These are phyloP conservation scores for Oreochromis niloticus DNA, from an alignment of 2,113 vertebrate species.

Conservation along the genomic window DNA sequence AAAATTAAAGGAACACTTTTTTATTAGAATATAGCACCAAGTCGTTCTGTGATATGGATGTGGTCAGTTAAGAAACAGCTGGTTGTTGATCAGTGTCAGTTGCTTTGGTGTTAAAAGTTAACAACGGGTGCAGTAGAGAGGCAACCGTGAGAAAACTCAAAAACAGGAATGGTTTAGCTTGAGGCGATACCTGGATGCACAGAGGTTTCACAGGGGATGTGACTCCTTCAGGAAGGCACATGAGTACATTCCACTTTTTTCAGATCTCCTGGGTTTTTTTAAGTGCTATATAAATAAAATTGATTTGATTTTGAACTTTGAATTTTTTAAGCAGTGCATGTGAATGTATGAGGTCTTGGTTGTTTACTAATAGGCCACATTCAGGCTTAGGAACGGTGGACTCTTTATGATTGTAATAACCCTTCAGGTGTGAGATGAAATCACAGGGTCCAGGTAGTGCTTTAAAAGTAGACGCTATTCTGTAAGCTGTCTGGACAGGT, in stretches of 20 bases:
- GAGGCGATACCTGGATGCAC: not conserved
- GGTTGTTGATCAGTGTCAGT: not conserved
- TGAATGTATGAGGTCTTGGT: not conserved
- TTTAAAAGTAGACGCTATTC: not conserved
- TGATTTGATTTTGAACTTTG: not conserved
- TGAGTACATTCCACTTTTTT: not conserved
- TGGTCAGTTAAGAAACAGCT: not conserved
- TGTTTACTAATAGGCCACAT: not conserved
- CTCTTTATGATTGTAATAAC: not conserved
- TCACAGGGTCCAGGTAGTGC: not conserved
- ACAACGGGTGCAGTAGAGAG: not conserved
- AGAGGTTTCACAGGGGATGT: not conserved
- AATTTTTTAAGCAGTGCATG: not conserved
- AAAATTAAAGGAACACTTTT: not conserved
- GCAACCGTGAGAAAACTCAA: not conserved
- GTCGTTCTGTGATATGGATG: not conserved
- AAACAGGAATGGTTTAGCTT: not conserved
- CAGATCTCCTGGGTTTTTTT: not conserved
- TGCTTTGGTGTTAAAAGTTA: not conserved
- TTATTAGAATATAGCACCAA: not conserved
- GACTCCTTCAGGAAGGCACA: not conserved
- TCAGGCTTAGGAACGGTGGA: fast-evolving
- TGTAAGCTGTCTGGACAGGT: not conserved
- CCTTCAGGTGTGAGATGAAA: not conserved
- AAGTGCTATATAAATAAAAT: fast-evolving